A percentile compares a stretch with the other conserved stretches of the same genome.
Evolutionary conservation across 2,113 vertebrate species (phyloP).

Genomic region (Ploceus nigricollis): DNA sequence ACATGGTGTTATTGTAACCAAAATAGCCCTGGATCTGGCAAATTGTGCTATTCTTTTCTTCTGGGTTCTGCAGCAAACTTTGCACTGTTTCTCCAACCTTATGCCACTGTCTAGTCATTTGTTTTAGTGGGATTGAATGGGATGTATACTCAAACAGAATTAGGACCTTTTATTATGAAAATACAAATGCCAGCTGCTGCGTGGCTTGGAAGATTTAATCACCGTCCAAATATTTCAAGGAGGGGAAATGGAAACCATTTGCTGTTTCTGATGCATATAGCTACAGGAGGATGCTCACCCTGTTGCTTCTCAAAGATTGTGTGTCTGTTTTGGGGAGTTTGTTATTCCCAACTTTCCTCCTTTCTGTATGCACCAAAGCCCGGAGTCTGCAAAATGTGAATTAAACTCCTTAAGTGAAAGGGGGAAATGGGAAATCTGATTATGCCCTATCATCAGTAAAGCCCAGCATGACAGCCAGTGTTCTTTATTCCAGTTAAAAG

Average conservation of each 20-base stretch:
- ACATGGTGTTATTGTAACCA: neutral
- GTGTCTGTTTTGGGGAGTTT: neutral
- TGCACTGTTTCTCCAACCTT: neutral
- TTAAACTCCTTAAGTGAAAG: neutral
- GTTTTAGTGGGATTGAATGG: neutral
- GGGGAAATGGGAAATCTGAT: neutral
- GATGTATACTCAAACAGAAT: neutral
- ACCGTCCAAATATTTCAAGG: neutral
- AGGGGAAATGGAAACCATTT: conserved; percentile 36
- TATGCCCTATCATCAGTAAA: neutral
- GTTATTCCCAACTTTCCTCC: neutral
- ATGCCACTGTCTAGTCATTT: neutral
- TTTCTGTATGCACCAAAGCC: neutral
- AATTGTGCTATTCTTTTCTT: neutral
- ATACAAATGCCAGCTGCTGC: conserved; percentile 34
- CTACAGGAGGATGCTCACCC: neutral
- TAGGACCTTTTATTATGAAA: neutral
- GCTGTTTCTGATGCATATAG: neutral
- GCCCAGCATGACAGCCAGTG: neutral
- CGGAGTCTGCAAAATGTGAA: neutral
- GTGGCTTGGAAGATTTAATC: neutral
- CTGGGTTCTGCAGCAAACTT: neutral
- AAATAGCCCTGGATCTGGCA: neutral
- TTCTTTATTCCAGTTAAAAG: neutral
- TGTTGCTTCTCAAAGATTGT: neutral